Percentiles rank a stretch among this genome's conserved stretches.
phyloP scores from a whole-genome alignment of 2,113 vertebrate genomes.

The Alaudala cheleensis region DNA sequence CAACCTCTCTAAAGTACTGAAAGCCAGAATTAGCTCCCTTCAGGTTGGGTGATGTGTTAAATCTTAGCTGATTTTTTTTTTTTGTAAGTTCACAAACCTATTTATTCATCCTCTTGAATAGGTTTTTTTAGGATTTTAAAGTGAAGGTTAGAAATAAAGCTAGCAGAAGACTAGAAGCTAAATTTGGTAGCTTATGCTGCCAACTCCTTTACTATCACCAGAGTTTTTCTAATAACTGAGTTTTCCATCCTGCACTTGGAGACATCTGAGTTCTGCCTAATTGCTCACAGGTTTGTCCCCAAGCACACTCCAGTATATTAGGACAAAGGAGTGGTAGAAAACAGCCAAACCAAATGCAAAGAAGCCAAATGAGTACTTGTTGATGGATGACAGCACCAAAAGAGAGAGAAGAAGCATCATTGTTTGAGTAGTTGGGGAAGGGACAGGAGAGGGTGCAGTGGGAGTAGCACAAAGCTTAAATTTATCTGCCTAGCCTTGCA shows the following conservation, averaged over 20 bases:
- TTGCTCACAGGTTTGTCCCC: background rate
- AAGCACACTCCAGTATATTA: accelerated
- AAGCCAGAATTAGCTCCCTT: background rate
- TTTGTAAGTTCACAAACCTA: background rate
- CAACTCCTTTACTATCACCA: background rate
- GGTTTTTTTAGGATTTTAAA: background rate
- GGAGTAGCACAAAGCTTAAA: background rate
- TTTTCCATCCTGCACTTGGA: background rate
- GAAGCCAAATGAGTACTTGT: accelerated
- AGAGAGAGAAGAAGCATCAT: background rate
- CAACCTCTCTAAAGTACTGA: background rate
- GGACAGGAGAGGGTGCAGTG: background rate
- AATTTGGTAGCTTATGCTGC: background rate
- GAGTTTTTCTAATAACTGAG: background rate
- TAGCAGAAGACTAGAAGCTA: background rate
- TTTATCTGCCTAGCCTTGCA: background rate
- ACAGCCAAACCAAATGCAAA: background rate
- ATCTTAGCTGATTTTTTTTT: background rate
- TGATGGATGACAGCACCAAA: background rate
- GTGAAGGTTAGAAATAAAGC: background rate
- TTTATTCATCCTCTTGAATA: background rate
- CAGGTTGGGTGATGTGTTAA: background rate
- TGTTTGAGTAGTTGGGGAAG: background rate
- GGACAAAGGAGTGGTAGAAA: background rate
- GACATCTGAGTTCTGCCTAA: background rate